Evolutionary conservation across 2,888 invertebrate species (phyloP), one percentile per base, ranked within the genome.

Genomic region (Chymomyza fuscimana): DNA sequence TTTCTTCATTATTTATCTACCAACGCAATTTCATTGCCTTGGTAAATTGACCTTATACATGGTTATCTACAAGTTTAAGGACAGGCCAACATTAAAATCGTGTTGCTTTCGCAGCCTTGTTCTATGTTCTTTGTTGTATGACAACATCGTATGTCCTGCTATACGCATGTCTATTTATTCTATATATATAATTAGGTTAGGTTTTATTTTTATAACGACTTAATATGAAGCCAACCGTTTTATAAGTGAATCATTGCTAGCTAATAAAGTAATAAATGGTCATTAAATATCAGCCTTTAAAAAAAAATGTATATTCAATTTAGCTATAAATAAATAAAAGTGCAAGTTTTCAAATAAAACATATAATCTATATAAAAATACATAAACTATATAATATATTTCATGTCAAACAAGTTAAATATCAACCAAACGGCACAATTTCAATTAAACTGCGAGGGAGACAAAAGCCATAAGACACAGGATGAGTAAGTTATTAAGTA

Each of bases 401-500:
- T 67, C 60, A 70, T 70, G 70, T 70, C 67, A 67, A 60, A 54
- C 60, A 60, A 58, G 40, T 58, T 52, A 16, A 25, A 29, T 58
- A 22, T 63, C 15, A 40, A 56, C 40, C 19, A 46, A 32, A 65
- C 52, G 58, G 68, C 63, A 62, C 52, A 60, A 67, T 40, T 69
- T 54, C 58, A 68, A 10, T 63, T 22, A 63, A 54, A 68, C 73
- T 52, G 62, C 65, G 58, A 72, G 71, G 70, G 73, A 75, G 68
- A 58, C 54, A 54, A 65, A 68, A 50, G 60, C n/a, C 62, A 60
- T 78, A 72, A 73, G 74, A 74, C 72, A 78, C 80, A 82, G 80
- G 77, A 85, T 85, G 85, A 83, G 85, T 81, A 76, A 67, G 69
- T 70, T 72, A 46, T 54, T 56, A 15, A 58, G 12, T 50, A 32